Conservation (phyloP, 1,140 invertebrate genomes). For the Idris sp. region DNA sequence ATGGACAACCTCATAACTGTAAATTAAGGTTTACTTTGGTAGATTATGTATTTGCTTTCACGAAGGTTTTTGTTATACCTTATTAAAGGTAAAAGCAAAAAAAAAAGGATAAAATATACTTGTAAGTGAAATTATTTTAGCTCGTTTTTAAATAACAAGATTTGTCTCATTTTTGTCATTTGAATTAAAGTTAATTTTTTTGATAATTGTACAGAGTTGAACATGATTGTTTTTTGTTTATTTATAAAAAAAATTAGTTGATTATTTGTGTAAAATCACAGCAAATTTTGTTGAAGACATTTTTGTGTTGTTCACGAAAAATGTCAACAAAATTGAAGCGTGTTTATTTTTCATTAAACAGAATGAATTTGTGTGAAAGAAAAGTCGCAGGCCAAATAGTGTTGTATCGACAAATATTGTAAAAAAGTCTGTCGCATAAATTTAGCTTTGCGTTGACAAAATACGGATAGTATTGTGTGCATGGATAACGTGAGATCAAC, state of each 20-base stretch:
- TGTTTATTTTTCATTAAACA: constrained; percentile 32
- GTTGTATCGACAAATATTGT: constrained; percentile 45
- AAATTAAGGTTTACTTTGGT: constrained; percentile 26
- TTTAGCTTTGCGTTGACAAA: constrained; percentile 52
- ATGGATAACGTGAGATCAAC: constrained; percentile 55
- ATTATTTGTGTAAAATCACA: no score
- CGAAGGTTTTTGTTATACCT: constrained; percentile 5
- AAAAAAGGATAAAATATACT: no score
- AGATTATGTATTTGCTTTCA: constrained; percentile 24
- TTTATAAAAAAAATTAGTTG: no score
- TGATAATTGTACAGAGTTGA: no score
- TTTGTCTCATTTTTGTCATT: no score
- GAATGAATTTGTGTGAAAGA: constrained; percentile 32
- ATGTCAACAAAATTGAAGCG: neutral
- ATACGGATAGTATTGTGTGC: constrained; percentile 37
- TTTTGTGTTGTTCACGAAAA: no score
- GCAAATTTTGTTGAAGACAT: no score
- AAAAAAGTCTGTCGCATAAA: constrained; percentile 54
- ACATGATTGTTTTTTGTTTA: no score
- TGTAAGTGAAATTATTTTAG: no score
- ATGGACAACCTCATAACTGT: constrained; percentile 13
- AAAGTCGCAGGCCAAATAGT: constrained; percentile 14
- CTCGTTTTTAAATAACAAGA: no score
- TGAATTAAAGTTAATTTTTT: no score
- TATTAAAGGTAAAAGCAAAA: constrained; percentile 11